phyloP scores from a whole-genome alignment of 2,888 invertebrate genomes.

The Zootermopsis nevadensis region DNA sequence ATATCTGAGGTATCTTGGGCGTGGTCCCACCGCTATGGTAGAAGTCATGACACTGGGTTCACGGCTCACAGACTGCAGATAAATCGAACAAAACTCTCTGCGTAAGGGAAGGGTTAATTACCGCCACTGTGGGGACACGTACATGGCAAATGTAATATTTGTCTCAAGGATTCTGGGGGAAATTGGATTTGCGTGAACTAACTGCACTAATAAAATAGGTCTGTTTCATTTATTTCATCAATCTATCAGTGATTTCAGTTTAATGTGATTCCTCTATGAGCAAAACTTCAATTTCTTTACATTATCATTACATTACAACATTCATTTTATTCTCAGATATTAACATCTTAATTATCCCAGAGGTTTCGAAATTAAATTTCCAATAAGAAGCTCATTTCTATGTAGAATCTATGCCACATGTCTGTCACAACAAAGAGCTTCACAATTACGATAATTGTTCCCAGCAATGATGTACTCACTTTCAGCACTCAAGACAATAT shows the following conservation, averaged over 20 bases:
- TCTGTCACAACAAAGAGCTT: background rate
- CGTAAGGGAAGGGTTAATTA: no score
- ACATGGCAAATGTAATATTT: background rate
- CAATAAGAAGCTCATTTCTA: slow-evolving; percentile 11
- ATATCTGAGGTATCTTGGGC: no score
- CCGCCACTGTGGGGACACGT: no score
- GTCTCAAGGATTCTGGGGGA: background rate
- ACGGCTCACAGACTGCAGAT: no score
- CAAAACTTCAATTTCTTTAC: background rate
- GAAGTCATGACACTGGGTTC: no score
- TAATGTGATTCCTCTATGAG: background rate
- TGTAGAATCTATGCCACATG: background rate
- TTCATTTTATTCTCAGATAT: slow-evolving; percentile 27
- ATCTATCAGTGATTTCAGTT: background rate
- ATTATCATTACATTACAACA: slow-evolving; percentile 25
- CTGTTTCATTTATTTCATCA: background rate
- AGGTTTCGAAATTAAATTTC: slow-evolving; percentile 19
- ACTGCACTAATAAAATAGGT: background rate
- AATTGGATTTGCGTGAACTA: background rate
- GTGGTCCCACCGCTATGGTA: no score
- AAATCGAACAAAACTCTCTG: no score
- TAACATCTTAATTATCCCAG: slow-evolving; percentile 17
- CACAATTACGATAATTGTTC: background rate
- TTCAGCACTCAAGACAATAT: background rate
- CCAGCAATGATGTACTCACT: background rate